Evolutionary conservation across 2,888 invertebrate species (phyloP), one percentile per base, ranked within the genome.

Genomic region (Eudiplozoon nipponicum): DNA sequence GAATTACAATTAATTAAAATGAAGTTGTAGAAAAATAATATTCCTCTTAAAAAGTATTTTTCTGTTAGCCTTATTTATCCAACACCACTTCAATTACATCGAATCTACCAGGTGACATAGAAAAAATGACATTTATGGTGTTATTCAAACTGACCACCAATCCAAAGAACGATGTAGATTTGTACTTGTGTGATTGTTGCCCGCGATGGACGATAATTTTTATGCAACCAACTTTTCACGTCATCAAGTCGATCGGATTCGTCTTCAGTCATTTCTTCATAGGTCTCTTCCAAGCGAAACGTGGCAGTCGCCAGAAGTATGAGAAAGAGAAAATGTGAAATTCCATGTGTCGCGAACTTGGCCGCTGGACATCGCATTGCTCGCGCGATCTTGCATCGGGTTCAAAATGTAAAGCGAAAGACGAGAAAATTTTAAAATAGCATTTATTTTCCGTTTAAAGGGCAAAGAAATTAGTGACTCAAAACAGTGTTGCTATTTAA

Each of bases 321-420:
- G 36, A 71, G 62, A 56, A 72, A 72, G 44, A 70, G 57, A 39
- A 69, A 51, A 52, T 70, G 71, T 11, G 68, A 67, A 13, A 70
- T 64, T 3, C 67, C 61, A 49, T 68, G 68, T 38, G 68, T 70
- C 48, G 72, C 65, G 59, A 71, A 69, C 57, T 70, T 69, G 54
- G 70, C 70, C 46, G 70, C 61, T 21, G 72, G 72, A 48, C 69
- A 58, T 60, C 58, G 29, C 52, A 57, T 52, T 15, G 54, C 51
- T 44, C 51, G 51, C 39, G 56, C 56, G 31, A 56, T 47, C 57
- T 57, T 49, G 20, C 45, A 45, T 26, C 1, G 36, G 22, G 28
- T n/a, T n/a, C n/a, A n/a, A n/a, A n/a, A n/a, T n/a, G n/a, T n/a
- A n/a, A n/a, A n/a, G n/a, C n/a, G n/a, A n/a, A n/a, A n/a, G n/a